phyloP scores from a whole-genome alignment of 2,797 vertebrate genomes.

The Tokudaia tokunoshimensis region DNA sequence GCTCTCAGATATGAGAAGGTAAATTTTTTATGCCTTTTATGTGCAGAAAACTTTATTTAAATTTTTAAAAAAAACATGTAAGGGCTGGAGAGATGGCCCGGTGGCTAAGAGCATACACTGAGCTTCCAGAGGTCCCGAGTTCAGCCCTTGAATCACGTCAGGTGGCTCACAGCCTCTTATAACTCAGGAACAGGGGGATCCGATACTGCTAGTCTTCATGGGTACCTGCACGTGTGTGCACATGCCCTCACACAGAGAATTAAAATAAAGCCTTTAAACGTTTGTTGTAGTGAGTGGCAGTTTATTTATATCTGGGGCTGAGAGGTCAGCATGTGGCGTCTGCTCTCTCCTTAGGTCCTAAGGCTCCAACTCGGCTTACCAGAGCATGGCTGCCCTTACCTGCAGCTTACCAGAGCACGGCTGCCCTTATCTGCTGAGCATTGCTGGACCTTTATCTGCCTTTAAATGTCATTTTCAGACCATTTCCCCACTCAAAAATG shows the following conservation, averaged over 20 bases:
- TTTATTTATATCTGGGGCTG: background rate
- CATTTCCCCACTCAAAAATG: background rate
- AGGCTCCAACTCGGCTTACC: background rate
- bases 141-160: background rate
- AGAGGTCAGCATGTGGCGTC: background rate
- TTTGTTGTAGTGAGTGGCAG: background rate
- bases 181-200: background rate
- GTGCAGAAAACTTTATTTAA: slow-evolving; percentile 11
- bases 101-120: background rate
- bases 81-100: background rate
- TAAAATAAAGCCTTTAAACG: background rate
- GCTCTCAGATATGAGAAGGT: slow-evolving; percentile 40
- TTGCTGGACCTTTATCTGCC: background rate
- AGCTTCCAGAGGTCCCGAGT: background rate
- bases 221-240: background rate
- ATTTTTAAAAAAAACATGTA: background rate
- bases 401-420: background rate
- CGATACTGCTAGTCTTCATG: background rate
- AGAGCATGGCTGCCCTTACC: background rate
- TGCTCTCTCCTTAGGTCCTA: too few species aligned
- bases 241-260: background rate
- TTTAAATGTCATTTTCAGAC: slow-evolving; percentile 19
- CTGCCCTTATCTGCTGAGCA: background rate
- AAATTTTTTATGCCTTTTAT: background rate
- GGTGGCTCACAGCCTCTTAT: background rate